Percentiles rank a stretch among this genome's conserved stretches.
Evolutionary conservation across 2,113 vertebrate genomes (phyloP).

Genomic region (Bubalus kerabau): DNA sequence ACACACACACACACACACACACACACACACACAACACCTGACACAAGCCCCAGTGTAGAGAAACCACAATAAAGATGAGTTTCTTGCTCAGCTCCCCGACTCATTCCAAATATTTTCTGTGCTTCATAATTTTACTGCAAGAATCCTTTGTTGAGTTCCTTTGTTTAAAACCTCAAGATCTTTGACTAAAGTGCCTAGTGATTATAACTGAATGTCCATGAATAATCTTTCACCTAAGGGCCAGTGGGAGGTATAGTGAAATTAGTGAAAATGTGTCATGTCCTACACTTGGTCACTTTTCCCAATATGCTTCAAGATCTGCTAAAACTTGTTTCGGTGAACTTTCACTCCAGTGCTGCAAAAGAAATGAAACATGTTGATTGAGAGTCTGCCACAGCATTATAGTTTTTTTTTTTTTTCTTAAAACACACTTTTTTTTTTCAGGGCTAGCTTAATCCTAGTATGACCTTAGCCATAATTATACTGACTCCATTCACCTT

Average conservation of each 20-base stretch:
- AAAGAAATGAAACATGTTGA: conserved; percentile 36
- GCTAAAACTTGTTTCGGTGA: conserved; percentile 17
- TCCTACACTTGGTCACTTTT: not conserved
- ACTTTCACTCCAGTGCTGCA: conserved; percentile 18
- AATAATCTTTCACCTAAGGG: not conserved
- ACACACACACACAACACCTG: not conserved
- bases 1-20: not conserved
- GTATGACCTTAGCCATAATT: conserved; percentile 46
- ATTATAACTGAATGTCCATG: not conserved
- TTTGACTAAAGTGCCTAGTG: not conserved
- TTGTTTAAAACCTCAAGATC: not conserved
- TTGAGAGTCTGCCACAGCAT: not conserved
- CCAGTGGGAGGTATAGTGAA: not conserved
- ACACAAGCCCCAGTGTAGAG: not conserved
- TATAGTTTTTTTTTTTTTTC: not conserved
- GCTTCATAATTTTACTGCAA: not conserved
- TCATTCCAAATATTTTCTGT: not conserved
- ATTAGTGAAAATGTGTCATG: not conserved
- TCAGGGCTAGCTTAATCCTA: not conserved
- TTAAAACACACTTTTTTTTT: conserved; percentile 1
- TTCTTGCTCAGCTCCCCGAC: not conserved
- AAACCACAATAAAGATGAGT: not conserved
- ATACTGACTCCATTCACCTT: conserved; percentile 40
- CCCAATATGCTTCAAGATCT: not conserved
- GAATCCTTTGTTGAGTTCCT: not conserved